phyloP scores from a whole-genome alignment of 2,113 vertebrate species.

The Lethenteron camtschaticum region DNA sequence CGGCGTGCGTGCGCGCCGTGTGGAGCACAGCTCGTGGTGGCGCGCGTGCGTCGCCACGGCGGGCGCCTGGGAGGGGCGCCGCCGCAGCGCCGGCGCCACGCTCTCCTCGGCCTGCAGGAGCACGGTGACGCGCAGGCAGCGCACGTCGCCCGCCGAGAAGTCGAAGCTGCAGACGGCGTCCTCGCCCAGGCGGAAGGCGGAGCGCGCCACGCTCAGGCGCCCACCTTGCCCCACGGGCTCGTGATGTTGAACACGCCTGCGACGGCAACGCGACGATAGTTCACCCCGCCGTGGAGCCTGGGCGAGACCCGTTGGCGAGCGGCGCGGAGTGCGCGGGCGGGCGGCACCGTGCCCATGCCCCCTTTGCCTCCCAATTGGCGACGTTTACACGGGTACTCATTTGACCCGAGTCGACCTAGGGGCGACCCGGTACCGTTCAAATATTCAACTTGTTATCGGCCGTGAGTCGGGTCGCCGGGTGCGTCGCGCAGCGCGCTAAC shows the following conservation, averaged over 20 bases:
- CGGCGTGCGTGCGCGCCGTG: constrained; percentile 72
- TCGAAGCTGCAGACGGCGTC: constrained; percentile 75
- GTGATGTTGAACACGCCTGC: constrained; percentile 87
- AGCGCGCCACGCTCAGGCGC: constrained; percentile 89
- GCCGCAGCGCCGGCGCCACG: constrained; percentile 57
- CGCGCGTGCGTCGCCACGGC: constrained; percentile 41
- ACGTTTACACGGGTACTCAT: no score
- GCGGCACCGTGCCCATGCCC: no score
- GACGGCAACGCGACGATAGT: no score
- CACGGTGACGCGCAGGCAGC: constrained; percentile 69
- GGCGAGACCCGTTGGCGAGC: no score
- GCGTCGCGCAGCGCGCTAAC: no score
- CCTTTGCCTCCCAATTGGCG: no score
- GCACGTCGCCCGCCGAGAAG: constrained; percentile 77
- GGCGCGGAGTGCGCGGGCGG: no score
- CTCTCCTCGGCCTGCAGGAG: constrained; percentile 79
- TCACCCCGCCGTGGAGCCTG: no score
- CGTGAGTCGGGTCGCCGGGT: no score
- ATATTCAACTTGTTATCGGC: no score
- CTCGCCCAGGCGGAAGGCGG: constrained; percentile 71
- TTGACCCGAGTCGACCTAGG: no score
- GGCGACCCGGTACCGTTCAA: no score
- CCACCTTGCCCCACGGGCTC: constrained; percentile 65
- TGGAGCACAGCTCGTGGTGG: constrained; percentile 90
- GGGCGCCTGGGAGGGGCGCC: constrained; percentile 29